A percentile compares a stretch with the other conserved stretches of the same genome.
Conservation (phyloP, 2,113 vertebrate genomes). For the Cyprinodon tularosa region DNA sequence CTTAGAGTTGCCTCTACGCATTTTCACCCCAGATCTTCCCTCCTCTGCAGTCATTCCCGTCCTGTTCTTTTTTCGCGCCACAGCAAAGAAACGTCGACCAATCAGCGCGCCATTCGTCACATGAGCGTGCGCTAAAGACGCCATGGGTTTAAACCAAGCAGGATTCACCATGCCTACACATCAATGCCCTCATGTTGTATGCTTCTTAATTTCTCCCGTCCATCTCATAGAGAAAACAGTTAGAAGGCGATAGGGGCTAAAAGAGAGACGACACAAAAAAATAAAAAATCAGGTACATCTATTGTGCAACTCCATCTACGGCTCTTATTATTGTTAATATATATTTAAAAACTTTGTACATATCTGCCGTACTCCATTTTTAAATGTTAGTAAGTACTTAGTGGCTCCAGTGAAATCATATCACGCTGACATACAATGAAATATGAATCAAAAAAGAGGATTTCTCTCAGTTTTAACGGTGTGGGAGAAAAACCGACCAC, state of each 20-base stretch:
- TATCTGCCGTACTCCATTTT: slow-evolving; percentile 41
- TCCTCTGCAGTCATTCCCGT: slow-evolving; percentile 25
- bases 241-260: slow-evolving; percentile 5
- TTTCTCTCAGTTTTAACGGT: slow-evolving; percentile 48
- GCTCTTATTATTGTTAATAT: slow-evolving; percentile 45
- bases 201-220: slow-evolving; percentile 5
- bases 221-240: neutral
- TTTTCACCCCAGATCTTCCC: slow-evolving; percentile 42
- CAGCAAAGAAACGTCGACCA: slow-evolving; percentile 22
- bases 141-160: slow-evolving; percentile 22
- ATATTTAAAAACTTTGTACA: slow-evolving; percentile 44
- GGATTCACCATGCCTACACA: slow-evolving; percentile 12
- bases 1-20: slow-evolving; percentile 53
- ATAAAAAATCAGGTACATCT: slow-evolving; percentile 31
- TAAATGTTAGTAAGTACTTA: slow-evolving; percentile 42
- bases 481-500: slow-evolving; percentile 36
- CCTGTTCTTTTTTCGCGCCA: slow-evolving; percentile 16
- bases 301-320: slow-evolving; percentile 36
- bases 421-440: slow-evolving; percentile 38
- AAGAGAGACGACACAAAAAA: slow-evolving; percentile 2
- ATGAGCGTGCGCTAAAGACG: slow-evolving; percentile 19
- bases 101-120: slow-evolving; percentile 15
- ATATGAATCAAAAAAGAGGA: slow-evolving; percentile 23
- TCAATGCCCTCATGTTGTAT: slow-evolving; percentile 20
- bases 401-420: slow-evolving; percentile 44